Percentiles rank a stretch among this genome's conserved stretches.
Evolutionary conservation across 2,797 vertebrate genomes (phyloP).

Genomic region (Bucorvus abyssinicus): DNA sequence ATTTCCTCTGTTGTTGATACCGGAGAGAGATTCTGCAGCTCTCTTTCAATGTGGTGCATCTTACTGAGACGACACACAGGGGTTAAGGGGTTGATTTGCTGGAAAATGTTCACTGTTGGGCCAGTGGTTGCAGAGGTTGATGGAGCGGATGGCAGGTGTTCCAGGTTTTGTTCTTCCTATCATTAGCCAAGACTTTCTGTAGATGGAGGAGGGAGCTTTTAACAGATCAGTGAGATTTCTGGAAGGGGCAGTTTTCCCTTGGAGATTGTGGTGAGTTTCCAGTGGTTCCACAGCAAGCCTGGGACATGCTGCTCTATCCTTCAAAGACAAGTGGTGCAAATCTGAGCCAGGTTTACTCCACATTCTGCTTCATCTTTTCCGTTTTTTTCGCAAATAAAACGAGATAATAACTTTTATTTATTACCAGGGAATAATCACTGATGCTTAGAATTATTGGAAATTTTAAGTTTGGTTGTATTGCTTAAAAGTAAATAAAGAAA

Average conservation of each 20-base stretch:
- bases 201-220: not conserved
- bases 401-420: not conserved
- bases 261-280: not conserved
- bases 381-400: not conserved
- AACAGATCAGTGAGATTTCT: not conserved
- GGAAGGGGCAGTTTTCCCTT: not conserved
- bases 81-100: not conserved
- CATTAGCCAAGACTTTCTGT: not conserved
- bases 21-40: not conserved
- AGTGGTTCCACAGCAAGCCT: not conserved
- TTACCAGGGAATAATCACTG: too few species aligned
- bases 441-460: not conserved
- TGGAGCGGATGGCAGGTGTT: not conserved
- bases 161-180: not conserved
- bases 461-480: not conserved
- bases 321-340: not conserved
- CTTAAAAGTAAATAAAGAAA: not conserved
- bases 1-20: rapidly evolving
- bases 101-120: not conserved
- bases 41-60: rapidly evolving
- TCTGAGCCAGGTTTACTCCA: not conserved
- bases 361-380: rapidly evolving
- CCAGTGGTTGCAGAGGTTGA: not conserved
- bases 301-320: not conserved
- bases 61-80: rapidly evolving